Percentiles rank a stretch among this genome's conserved stretches.
Evolutionary conservation across 2,113 vertebrate genomes (phyloP).

Genomic region (Vidua chalybeata): DNA sequence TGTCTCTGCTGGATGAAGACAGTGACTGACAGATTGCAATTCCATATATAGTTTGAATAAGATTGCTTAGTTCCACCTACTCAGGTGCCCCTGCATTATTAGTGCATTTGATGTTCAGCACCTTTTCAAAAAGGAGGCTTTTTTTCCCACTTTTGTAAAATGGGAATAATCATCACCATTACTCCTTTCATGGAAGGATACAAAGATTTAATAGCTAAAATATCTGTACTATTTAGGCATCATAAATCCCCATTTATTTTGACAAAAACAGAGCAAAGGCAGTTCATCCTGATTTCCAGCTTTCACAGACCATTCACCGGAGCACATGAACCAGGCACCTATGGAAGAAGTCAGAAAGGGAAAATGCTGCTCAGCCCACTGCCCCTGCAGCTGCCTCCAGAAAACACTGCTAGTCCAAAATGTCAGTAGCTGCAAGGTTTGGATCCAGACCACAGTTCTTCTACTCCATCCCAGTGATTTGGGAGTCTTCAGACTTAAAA

Average conservation of each 20-base stretch:
- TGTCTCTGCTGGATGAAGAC: background rate
- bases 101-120: background rate
- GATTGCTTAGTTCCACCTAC: background rate
- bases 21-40: background rate
- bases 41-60: background rate
- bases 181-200: rapidly evolving
- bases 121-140: background rate
- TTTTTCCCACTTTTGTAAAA: background rate
- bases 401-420: background rate
- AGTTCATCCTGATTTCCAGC: background rate
- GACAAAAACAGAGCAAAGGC: background rate
- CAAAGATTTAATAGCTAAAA: background rate
- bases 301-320: background rate
- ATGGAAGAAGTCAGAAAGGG: background rate
- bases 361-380: background rate
- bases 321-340: background rate
- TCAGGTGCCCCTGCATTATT: background rate
- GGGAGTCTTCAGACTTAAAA: background rate
- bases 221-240: background rate
- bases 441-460: background rate
- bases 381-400: background rate
- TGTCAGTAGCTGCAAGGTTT: background rate
- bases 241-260: background rate
- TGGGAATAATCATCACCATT: background rate
- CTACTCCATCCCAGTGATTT: background rate